Evolutionary conservation across 2,113 vertebrate species (phyloP).

Genomic region (Paradoxurus hermaphroditus): DNA sequence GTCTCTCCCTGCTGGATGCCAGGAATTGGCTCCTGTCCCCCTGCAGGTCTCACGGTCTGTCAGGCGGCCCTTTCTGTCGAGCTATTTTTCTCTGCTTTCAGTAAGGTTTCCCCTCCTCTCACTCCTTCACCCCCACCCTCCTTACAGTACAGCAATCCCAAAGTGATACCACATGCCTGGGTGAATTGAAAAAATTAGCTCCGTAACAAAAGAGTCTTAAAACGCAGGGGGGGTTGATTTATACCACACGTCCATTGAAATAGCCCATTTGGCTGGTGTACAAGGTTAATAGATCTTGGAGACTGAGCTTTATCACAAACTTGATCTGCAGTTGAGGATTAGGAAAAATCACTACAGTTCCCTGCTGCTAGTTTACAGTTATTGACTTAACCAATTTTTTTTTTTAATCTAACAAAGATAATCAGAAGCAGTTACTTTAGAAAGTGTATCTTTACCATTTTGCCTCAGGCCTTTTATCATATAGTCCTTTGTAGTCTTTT

Average conservation of each 20-base stretch:
- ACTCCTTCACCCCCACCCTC: background rate
- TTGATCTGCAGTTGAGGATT: background rate
- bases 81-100: background rate
- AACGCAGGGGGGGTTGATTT: background rate
- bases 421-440: background rate
- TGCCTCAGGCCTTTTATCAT: background rate
- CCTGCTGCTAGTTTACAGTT: background rate
- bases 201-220: background rate
- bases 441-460: background rate
- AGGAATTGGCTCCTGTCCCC: background rate
- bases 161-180: background rate
- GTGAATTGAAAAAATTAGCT: background rate
- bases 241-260: background rate
- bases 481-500: background rate
- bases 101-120: background rate
- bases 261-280: background rate
- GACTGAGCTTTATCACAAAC: background rate
- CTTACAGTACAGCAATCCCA: background rate
- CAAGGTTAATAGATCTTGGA: background rate
- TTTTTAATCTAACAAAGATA: background rate
- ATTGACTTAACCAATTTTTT: background rate
- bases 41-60: background rate
- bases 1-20: background rate
- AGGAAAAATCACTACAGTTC: background rate
- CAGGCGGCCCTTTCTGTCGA: background rate